Evolutionary conservation across 1,140 invertebrate genomes (phyloP).

Genomic region (Araneus ventricosus): DNA sequence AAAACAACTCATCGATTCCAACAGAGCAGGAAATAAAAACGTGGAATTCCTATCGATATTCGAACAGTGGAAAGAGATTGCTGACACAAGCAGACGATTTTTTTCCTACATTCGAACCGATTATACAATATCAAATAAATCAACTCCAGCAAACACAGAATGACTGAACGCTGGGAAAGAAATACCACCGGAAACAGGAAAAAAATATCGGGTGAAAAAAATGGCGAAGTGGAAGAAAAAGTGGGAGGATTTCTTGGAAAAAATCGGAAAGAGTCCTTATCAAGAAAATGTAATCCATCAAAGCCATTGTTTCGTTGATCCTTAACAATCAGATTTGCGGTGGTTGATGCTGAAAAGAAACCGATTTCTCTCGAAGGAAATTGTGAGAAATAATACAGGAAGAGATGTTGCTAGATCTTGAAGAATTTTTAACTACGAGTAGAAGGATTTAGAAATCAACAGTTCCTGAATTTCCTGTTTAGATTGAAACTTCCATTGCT

Average conservation of each 20-base stretch:
- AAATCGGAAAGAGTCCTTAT: not conserved
- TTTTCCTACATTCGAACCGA: not conserved
- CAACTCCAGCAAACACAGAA: not conserved
- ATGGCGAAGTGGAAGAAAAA: not conserved
- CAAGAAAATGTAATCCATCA: constrained; percentile 23
- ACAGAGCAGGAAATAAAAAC: not conserved
- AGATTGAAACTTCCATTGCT: not conserved
- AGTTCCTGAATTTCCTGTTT: not conserved
- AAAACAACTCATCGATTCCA: not conserved
- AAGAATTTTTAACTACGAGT: not conserved
- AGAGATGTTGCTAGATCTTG: not conserved
- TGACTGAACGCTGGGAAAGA: not conserved
- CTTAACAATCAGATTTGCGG: constrained; percentile 27
- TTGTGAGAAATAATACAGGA: not conserved
- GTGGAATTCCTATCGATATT: not conserved
- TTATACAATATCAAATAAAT: constrained; percentile 33
- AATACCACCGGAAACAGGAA: not conserved
- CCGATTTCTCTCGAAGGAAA: not conserved
- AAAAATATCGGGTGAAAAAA: not conserved
- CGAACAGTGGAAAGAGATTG: not conserved
- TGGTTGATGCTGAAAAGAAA: not conserved
- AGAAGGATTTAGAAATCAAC: not conserved
- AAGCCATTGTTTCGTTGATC: constrained; percentile 12
- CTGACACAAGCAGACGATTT: not conserved
- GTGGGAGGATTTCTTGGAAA: not conserved